Evolutionary conservation across 2,888 invertebrate species (phyloP), one percentile per base, ranked within the genome.

Genomic region (Eupithecia dodoneata): DNA sequence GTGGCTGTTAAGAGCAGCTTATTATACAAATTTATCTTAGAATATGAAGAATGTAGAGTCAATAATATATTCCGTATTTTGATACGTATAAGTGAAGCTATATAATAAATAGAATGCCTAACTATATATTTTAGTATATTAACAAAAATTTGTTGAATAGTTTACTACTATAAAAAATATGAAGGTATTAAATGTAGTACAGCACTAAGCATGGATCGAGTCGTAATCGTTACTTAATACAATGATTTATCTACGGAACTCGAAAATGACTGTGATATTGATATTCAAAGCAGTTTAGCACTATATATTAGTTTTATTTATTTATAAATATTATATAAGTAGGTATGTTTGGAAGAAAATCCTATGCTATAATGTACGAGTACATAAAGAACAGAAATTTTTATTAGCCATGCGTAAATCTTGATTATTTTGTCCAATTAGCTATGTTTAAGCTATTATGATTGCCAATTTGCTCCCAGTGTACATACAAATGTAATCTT

Each of bases 211-310:
- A 44, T 4, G 30, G 10, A 52, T 80, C 77, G 79, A 80, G 77
- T 63, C 13, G 47, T 47, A 3, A 47, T 12, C 7, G 47, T 45
- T 5, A 7, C 7, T 45, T 70, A 66, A 47, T 66, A 73, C 67
- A 72, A 44, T 72, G 42, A 55, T 76, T 66, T 73, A 77, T 49
- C 18, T 47, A 44, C 12, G 71, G 72, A 77, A 83, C 84, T 85
- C 84, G 73, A 82, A 85, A 89, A 88, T 91, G 86, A 89, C 92
- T 93, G 93, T 93, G 93, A 93, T 93, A 93, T 87, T 89, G 85
- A 87, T 83, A 90, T 90, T 90, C 89, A 89, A 90, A 90, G 87
- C 83, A 83, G 83, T 85, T 77, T 85, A 85, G 83, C 84, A 85
- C 82, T 85, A 84, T 82, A 81, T 81, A 83, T 79, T 81, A 82